Evolutionary conservation across 2,797 vertebrate genomes (phyloP).

Genomic region (Glyptemys insculpta): DNA sequence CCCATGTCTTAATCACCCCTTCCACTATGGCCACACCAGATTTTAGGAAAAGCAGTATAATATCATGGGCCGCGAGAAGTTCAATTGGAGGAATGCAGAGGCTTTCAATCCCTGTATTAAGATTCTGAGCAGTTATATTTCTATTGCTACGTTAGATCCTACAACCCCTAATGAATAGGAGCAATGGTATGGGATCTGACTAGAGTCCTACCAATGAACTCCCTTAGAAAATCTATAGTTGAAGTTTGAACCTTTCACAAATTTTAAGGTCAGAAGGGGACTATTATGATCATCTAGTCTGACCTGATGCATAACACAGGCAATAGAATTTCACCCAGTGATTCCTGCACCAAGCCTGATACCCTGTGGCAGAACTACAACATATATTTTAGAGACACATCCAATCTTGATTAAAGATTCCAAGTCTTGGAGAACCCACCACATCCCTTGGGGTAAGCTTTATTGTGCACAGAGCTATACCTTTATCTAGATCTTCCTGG

Average conservation of each 20-base stretch:
- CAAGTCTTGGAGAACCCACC: background rate
- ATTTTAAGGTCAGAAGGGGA: background rate
- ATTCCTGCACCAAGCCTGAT: background rate
- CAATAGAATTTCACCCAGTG: background rate
- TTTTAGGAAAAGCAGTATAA: background rate
- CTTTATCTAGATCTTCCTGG: background rate
- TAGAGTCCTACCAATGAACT: background rate
- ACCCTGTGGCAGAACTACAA: background rate
- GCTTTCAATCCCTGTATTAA: background rate
- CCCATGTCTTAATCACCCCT: background rate
- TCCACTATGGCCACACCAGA: background rate
- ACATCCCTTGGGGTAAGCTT: background rate
- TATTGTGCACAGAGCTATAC: background rate
- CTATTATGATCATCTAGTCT: background rate
- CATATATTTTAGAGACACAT: background rate
- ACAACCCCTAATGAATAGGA: background rate
- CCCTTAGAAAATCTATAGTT: background rate
- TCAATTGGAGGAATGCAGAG: background rate
- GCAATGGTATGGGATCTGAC: background rate
- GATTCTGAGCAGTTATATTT: accelerated
- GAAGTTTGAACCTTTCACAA: background rate
- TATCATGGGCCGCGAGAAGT: background rate
- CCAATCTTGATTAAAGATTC: background rate
- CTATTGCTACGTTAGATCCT: background rate
- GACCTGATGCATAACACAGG: background rate